Conservation (phyloP, 2,113 vertebrate species). For the Columba janthina region DNA sequence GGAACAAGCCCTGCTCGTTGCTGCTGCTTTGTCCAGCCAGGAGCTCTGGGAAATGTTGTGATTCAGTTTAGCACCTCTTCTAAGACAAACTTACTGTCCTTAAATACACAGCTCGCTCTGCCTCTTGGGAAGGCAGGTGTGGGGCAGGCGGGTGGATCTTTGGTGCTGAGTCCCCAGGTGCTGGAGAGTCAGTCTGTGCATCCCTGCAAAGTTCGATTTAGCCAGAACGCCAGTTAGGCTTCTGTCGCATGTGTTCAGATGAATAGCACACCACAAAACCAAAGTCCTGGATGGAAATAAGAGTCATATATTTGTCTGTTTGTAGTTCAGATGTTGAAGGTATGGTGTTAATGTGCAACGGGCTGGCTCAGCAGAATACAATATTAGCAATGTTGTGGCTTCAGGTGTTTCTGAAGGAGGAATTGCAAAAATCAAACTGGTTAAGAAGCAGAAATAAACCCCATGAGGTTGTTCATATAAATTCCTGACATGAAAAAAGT, state of each 20-base stretch:
- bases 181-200: not conserved
- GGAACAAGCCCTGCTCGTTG: not conserved
- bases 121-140: not conserved
- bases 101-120: not conserved
- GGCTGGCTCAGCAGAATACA: not conserved
- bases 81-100: slow-evolving; percentile 3
- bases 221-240: not conserved
- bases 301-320: not conserved
- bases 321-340: not conserved
- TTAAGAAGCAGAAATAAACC: not conserved
- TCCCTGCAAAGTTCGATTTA: not conserved
- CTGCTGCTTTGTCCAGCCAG: not conserved
- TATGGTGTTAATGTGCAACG: not conserved
- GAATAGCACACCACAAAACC: not conserved
- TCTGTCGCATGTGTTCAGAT: not conserved
- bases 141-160: not conserved
- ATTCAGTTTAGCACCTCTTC: slow-evolving; percentile 13
- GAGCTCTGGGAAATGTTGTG: slow-evolving; percentile 13
- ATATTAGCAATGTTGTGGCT: not conserved
- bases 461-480: not conserved
- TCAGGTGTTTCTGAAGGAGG: not conserved
- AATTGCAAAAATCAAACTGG: not conserved
- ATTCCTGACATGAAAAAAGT: not conserved
- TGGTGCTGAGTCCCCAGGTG: not conserved
- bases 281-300: not conserved